Conservation (phyloP, 2,113 vertebrate genomes). For the Colius striatus region DNA sequence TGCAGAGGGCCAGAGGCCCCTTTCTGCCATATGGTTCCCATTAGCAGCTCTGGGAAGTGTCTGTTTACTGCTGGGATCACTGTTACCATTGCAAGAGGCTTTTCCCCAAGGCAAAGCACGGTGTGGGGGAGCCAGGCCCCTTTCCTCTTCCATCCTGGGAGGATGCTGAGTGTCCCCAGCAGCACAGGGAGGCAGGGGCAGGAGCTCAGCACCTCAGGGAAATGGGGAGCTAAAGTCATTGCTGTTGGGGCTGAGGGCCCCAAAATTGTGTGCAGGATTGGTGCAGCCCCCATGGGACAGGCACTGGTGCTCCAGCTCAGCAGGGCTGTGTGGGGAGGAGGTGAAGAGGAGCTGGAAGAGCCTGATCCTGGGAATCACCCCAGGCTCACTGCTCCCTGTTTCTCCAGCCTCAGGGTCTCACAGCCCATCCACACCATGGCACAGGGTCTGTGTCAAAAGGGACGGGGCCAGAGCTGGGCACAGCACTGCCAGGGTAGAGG, state of each 20-base stretch:
- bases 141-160: not conserved
- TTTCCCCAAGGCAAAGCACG: not conserved
- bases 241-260: not conserved
- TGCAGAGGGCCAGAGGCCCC: constrained; percentile 16
- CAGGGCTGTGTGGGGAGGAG: fast-evolving
- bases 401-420: not conserved
- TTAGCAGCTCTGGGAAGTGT: not conserved
- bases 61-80: not conserved
- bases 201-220: not conserved
- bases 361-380: no score
- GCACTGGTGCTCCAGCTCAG: not conserved
- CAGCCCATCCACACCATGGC: no score
- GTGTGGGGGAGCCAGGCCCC: not conserved
- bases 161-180: fast-evolving
- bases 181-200: fast-evolving
- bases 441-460: fast-evolving
- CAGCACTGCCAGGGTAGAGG: not conserved
- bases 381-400: not conserved
- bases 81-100: not conserved
- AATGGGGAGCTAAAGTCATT: fast-evolving
- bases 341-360: not conserved
- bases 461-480: fast-evolving
- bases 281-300: not conserved
- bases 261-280: fast-evolving
- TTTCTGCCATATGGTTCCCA: constrained; percentile 45